phyloP scores from a whole-genome alignment of 2,113 vertebrate genomes.

The Istiophorus platypterus region DNA sequence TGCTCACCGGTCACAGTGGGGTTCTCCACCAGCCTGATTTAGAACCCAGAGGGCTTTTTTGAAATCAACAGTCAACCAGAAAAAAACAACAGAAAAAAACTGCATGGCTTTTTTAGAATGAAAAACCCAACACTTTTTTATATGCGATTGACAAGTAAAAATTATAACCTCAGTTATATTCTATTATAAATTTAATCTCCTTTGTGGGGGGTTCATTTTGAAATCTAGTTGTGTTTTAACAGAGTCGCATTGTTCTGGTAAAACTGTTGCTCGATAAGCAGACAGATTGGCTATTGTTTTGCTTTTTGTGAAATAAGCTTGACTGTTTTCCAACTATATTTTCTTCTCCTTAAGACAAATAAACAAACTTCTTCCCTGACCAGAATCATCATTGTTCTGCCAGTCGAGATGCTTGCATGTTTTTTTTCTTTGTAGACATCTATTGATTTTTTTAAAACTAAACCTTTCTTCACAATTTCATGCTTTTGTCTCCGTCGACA shows the following conservation, averaged over 20 bases:
- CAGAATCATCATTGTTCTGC: conserved; percentile 10
- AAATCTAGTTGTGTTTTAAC: neutral
- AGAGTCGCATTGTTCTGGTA: neutral
- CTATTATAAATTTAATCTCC: neutral
- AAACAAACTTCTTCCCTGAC: neutral
- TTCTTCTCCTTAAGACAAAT: neutral
- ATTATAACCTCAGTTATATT: neutral
- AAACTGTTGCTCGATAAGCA: neutral
- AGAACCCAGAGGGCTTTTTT: neutral
- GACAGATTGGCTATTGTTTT: neutral
- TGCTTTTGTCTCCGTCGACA: neutral
- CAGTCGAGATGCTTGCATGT: neutral
- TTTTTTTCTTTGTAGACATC: neutral
- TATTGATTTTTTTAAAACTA: neutral
- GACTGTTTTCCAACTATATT: neutral
- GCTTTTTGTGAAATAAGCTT: neutral
- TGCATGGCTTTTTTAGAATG: neutral
- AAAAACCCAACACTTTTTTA: neutral
- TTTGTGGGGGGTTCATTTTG: neutral
- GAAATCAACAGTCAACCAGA: neutral
- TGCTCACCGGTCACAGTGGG: conserved; percentile 19
- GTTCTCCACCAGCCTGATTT: neutral
- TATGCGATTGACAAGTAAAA: neutral
- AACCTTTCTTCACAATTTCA: neutral
- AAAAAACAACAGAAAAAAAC: neutral